phyloP scores from a whole-genome alignment of 2,113 vertebrate species.

The Tetrax tetrax region DNA sequence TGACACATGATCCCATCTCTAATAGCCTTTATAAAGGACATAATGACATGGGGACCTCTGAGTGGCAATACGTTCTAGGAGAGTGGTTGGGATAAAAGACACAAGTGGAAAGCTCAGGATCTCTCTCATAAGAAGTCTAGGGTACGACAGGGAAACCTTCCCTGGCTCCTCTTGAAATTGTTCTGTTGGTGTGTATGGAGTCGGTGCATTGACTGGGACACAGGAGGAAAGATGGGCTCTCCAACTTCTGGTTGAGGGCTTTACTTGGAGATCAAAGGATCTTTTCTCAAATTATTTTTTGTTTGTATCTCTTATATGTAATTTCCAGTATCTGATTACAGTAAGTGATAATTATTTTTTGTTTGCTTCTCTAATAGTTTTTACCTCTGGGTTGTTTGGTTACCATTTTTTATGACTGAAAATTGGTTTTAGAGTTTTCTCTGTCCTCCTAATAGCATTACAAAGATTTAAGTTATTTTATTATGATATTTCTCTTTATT shows the following conservation, averaged over 20 bases:
- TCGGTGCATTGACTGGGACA: neutral
- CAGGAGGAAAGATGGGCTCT: neutral
- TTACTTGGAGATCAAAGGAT: neutral
- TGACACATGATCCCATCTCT: fast-evolving
- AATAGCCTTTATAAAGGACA: neutral
- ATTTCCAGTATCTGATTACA: neutral
- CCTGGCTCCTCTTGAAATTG: neutral
- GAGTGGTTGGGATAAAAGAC: fast-evolving
- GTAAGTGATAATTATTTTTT: neutral
- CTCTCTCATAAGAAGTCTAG: neutral
- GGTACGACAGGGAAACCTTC: neutral
- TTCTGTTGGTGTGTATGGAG: neutral
- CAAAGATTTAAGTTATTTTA: neutral
- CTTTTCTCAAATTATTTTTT: neutral
- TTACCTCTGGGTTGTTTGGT: neutral
- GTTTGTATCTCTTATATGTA: neutral
- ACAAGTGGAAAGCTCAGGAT: neutral
- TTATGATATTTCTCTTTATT: neutral
- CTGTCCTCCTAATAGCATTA: constrained; percentile 26
- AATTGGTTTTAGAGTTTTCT: constrained; percentile 38
- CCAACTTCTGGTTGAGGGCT: neutral
- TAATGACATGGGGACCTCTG: neutral
- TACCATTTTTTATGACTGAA: neutral
- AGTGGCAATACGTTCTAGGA: neutral
- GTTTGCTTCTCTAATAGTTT: neutral